phyloP scores from a whole-genome alignment of 2,797 vertebrate species.

The Coracias cyanogaster region DNA sequence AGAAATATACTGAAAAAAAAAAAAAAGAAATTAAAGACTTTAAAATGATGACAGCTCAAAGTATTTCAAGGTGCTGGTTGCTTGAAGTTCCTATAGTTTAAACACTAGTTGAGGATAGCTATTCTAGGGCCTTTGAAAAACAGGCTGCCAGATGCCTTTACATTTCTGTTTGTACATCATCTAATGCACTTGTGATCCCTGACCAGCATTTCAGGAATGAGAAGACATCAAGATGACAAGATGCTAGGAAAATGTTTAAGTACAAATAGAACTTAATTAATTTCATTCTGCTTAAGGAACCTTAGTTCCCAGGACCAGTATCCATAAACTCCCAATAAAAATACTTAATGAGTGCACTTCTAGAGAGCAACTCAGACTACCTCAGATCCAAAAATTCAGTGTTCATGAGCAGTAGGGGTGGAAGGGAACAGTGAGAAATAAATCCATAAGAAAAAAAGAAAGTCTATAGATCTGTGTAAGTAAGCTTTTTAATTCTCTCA shows the following conservation, averaged over 20 bases:
- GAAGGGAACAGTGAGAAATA: not conserved
- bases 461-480: not conserved
- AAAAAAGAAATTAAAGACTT: not conserved
- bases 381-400: not conserved
- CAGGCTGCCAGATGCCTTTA: not conserved
- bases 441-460: not conserved
- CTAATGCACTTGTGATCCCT: not conserved
- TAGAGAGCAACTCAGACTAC: not conserved
- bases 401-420: not conserved
- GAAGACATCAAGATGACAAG: not conserved
- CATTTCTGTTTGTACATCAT: not conserved
- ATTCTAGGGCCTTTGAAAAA: not conserved
- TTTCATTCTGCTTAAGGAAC: not conserved
- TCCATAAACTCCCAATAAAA: not conserved
- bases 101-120: not conserved
- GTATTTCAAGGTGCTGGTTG: not conserved
- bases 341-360: not conserved
- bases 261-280: not conserved
- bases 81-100: not conserved
- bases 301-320: not conserved
- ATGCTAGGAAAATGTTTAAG: not conserved
- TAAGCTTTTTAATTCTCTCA: not conserved
- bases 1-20: not conserved
- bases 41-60: not conserved
- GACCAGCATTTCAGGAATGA: not conserved